Evolutionary conservation across 2,113 vertebrate genomes (phyloP), one percentile per base, ranked within the genome.

Genomic region (Oplegnathus fasciatus): DNA sequence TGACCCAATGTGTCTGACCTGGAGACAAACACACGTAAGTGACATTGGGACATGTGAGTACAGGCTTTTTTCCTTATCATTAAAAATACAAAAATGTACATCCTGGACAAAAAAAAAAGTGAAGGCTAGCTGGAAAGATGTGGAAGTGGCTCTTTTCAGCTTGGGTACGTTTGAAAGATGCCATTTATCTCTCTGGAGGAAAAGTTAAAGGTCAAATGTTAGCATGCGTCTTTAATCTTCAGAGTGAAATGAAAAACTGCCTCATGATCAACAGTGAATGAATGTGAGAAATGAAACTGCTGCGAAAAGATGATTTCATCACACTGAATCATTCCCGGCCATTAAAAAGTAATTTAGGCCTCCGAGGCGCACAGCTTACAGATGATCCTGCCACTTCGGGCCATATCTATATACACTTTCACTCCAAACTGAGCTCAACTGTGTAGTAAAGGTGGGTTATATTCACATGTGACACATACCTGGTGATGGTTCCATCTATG

Each of bases 1-100:
- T 99, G 98, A 58, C 98, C 98, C 44, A 99, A 91, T 1, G 98
- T 99, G 91, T 99, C 98, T 0, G 98, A 99, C 90, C 98, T 99
- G 86, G 1, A 79, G 84, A 55, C 32, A 83, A 67, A 84, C 32
- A 75, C 22, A 85, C 3, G 30, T 1, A 34, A 26, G 50, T 30
- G 2, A 50, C 7, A 78, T 24, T 57, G 1, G 8, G 44, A 40
- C 17, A 42, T 15, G 8, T 70, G 71, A 76, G 22, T 1, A 22
- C n/a, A 44, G 24, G 28, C 9, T 10, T 22, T 52, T 37, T 70
- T 44, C 20, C 9, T 42, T 42, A 34, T 13, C 1, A 30, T 52
- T n/a, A 11, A 54, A 62, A 28, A 20, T 0, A 70, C 3, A 26
- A 10, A 57, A 28, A 58, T 46, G 0, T 0, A 13, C 6, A 13